phyloP scores from a whole-genome alignment of 2,113 vertebrate genomes.

The Dascyllus trimaculatus region DNA sequence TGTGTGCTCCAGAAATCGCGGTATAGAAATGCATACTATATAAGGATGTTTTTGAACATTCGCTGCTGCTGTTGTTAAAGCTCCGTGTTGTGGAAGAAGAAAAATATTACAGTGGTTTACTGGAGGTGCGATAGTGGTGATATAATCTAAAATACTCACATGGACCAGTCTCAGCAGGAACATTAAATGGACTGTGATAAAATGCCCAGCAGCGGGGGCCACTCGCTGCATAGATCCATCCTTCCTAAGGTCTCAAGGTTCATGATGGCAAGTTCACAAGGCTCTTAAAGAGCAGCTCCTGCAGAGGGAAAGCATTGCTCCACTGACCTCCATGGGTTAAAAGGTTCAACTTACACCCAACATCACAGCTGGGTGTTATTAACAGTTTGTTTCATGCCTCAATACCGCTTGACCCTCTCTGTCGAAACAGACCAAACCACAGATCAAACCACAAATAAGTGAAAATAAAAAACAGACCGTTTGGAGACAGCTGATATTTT shows the following conservation, averaged over 20 bases:
- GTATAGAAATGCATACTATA: not conserved
- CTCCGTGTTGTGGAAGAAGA: not conserved
- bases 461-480: too few relatives aligned
- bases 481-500: too few relatives aligned
- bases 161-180: constrained; percentile 16
- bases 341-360: not conserved
- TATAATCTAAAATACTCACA: constrained; percentile 48
- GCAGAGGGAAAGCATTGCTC: constrained; percentile 18
- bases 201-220: constrained; percentile 43
- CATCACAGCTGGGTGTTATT: constrained; percentile 19
- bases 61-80: not conserved
- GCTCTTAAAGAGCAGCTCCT: constrained; percentile 32
- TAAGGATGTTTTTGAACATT: constrained; percentile 12
- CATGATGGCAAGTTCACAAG: constrained; percentile 15
- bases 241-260: constrained; percentile 50
- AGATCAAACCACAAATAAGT: not conserved
- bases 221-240: constrained; percentile 29
- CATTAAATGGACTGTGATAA: constrained; percentile 54
- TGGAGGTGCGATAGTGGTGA: constrained; percentile 21
- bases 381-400: constrained; percentile 4
- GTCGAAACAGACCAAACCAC: not conserved
- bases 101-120: not conserved
- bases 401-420: not conserved
- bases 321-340: constrained; percentile 2
- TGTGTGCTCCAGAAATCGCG: not conserved